Base-by-base conservation (phyloP, 2,113 vertebrate genomes). In the Lates calcarifer region DNA sequence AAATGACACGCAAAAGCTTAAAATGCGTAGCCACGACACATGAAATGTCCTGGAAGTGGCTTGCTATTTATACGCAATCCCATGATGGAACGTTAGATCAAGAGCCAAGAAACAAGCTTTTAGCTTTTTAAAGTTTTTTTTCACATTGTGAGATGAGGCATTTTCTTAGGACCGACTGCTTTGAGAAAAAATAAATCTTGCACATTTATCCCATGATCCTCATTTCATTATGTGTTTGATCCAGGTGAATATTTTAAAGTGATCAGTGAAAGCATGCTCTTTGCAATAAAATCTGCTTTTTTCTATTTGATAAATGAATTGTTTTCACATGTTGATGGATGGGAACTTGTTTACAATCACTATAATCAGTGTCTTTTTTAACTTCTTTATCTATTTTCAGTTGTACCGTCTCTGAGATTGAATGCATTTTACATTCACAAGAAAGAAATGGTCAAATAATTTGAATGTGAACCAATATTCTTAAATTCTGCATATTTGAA, bases 261-360 rank as follows among this genome's bases (percentile, higher is more conserved):
- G 51, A 47, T 63, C 22, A 17, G 20, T n/a, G 6, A 28, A 26
- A 7, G 18, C 18, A 31, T 35, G 51, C 11, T 26, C 51, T 51
- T 45, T 51, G 5, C 12, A 77, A n/a, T 8, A 53, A 53, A 62
- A 63, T 63, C 20, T 72, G 49, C 24, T 4, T 28, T 67, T 82
- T 68, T 58, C 20, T 83, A n/a, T 77, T 60, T 85, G 29, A 77
- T 33, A 28, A 72, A 77, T 53, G 9, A n/a, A 51, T 55, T 84
- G 47, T 83, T 81, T 72, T 77, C 24, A 51, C 33, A 61, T 82
- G 84, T 84, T 87, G 90, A 90, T 89, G 87, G 90, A 69, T 84
- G 88, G 81, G 82, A 85, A 77, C 86, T 89, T 89, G 84, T 85
- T 56, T 29, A 6, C 24, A 68, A 62, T 61, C 57, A 73, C 41